These are phyloP conservation scores for Poeciliopsis turrubarensis DNA, from an alignment of 2,113 vertebrate species.

Conservation along the genomic window DNA sequence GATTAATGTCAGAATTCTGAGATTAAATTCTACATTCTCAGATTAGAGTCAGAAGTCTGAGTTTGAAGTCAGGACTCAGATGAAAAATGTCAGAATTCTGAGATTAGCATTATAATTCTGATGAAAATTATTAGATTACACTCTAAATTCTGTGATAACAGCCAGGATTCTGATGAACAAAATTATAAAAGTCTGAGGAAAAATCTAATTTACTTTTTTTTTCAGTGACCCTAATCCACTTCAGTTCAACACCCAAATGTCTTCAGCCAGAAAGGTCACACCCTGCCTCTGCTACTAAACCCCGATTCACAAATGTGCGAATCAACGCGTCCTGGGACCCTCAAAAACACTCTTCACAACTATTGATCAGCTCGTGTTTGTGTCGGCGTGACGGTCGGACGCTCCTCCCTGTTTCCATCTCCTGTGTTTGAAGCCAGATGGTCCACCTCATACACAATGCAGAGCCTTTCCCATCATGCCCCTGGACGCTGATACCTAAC, in stretches of 20 bases:
- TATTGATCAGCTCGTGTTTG: slow-evolving; percentile 37
- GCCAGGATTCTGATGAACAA: no score
- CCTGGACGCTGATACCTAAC: slow-evolving; percentile 38
- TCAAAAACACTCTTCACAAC: slow-evolving; percentile 30
- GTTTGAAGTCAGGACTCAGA: no score
- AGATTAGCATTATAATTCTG: no score
- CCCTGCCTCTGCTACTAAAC: background rate
- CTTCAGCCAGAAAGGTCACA: background rate
- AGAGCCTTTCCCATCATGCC: slow-evolving; percentile 39
- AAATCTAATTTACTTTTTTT: background rate
- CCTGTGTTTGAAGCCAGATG: slow-evolving; percentile 62
- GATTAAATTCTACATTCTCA: no score
- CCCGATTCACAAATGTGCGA: background rate
- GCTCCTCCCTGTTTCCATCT: slow-evolving; percentile 42
- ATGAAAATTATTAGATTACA: no score
- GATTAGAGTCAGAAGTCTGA: no score
- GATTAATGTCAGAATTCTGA: no score
- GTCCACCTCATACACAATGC: slow-evolving; percentile 53
- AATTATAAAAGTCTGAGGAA: no score
- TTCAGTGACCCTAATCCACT: background rate
- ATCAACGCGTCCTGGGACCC: slow-evolving; percentile 12
- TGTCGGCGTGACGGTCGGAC: slow-evolving; percentile 27
- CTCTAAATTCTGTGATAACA: no score
- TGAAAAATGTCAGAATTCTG: no score
- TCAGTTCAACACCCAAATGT: background rate